Conservation (phyloP, 2,888 invertebrate species). For the Aphodius sticticus region DNA sequence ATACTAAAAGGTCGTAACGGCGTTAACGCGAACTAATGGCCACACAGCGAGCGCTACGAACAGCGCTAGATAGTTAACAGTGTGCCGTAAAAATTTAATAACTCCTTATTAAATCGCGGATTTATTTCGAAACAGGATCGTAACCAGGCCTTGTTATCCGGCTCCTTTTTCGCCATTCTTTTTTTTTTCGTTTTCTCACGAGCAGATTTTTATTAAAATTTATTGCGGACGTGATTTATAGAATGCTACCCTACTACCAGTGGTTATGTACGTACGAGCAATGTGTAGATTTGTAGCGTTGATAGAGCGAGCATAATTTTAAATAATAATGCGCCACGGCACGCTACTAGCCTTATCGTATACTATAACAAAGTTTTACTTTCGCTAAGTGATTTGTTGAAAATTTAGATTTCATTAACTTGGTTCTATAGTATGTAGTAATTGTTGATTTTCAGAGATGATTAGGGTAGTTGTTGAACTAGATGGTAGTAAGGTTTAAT, state of each 20-base stretch:
- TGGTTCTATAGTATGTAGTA: background rate
- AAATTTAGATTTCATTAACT: background rate
- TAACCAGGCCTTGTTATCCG: background rate
- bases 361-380: background rate
- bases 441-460: background rate
- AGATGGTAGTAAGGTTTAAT: background rate
- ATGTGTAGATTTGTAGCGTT: background rate
- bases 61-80: background rate
- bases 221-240: background rate
- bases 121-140: background rate
- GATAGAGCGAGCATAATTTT: background rate
- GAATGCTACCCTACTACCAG: background rate
- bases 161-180: background rate
- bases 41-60: background rate
- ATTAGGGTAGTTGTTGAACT: background rate
- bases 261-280: background rate
- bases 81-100: background rate
- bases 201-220: background rate
- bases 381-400: background rate
- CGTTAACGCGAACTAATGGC: constrained; percentile 4
- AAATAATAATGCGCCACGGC: background rate
- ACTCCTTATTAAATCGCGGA: constrained; percentile 4
- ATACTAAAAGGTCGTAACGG: background rate
- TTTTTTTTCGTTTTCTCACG: background rate
- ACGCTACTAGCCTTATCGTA: background rate